Evolutionary conservation across 2,797 vertebrate genomes (phyloP), one percentile per base, ranked within the genome.

Genomic region (Smutsia gigantea): DNA sequence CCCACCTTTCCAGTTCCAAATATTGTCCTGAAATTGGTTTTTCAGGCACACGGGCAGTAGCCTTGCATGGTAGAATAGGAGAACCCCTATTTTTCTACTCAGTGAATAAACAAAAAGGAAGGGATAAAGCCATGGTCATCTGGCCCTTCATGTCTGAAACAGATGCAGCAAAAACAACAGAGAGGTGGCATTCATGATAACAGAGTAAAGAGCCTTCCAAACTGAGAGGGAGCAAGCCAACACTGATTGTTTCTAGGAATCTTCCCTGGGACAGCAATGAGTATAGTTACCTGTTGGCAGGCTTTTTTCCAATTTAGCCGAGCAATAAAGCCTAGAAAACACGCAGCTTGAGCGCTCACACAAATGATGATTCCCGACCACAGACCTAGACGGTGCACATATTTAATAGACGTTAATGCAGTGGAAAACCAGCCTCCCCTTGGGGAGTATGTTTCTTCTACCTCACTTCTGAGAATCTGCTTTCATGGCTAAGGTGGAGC

Each of bases 321-420:
- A 46, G 98, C 2, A 84, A 99, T 97, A 53, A 99, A 98, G 63
- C 96, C 19, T 4, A 98, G 90, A 85, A 99, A 98, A 93, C 99
- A 99, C 10, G 79, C 7, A 3, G 97, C 98, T 96, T 99, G 99
- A 72, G 99, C 63, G n/a, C 97, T 96, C 23, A 98, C 95, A 55
- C 99, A 99, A 71, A 97, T 27, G 27, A 99, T 97, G 96, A 99
- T 94, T 13, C 99, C 99, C 0, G 92, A 98, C 99, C 99, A 99
- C 61, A 99, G 98, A 96, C 99, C 99, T 99, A 87, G 34, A 94
- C 83, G 34, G 34, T 34, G 0, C 8, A 81, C 66, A 95, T 4
- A 94, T 4, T 19, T 17, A 61, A 61, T 1, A 71, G 31, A 83
- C 3, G 34, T 97, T 92, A 93, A 75, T 72, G 18, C 4, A 0